Percentiles rank a stretch among this genome's conserved stretches.
These are phyloP conservation scores for Alces alces DNA, from an alignment of 2,113 vertebrate species.

Conservation along the genomic window DNA sequence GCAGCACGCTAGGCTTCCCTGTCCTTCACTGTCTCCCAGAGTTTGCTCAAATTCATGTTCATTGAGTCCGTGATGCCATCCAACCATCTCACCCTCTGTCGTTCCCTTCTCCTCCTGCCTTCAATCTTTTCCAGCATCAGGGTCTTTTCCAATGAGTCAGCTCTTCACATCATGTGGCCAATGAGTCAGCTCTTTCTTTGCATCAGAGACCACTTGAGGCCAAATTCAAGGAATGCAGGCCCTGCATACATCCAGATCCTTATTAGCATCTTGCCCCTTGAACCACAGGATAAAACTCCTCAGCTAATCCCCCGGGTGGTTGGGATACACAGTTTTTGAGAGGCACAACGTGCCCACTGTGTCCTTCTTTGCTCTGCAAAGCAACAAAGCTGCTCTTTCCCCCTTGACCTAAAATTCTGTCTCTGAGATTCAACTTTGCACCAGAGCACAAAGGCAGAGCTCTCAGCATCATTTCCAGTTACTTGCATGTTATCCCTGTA, in stretches of 20 bases:
- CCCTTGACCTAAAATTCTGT: not conserved
- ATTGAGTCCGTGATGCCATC: not conserved
- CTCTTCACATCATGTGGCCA: not conserved
- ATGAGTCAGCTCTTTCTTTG: not conserved
- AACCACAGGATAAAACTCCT: not conserved
- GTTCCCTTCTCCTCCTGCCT: not conserved
- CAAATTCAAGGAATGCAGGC: not conserved
- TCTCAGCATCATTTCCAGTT: no score
- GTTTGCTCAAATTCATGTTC: not conserved
- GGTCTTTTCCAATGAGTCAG: not conserved
- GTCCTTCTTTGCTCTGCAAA: not conserved
- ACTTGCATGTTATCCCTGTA: fast-evolving
- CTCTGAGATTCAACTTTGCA: not conserved
- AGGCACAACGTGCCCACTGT: not conserved
- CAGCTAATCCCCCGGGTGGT: not conserved
- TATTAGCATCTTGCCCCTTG: not conserved
- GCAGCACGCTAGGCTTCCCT: not conserved
- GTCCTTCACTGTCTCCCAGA: not conserved
- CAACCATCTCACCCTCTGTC: not conserved
- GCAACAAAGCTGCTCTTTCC: not conserved
- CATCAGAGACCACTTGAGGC: not conserved
- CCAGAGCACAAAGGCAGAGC: not conserved
- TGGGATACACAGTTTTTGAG: not conserved
- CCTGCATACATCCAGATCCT: not conserved
- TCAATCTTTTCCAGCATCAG: not conserved